phyloP scores from a whole-genome alignment of 2,113 vertebrate species.

The Ancistrus triradiatus region DNA sequence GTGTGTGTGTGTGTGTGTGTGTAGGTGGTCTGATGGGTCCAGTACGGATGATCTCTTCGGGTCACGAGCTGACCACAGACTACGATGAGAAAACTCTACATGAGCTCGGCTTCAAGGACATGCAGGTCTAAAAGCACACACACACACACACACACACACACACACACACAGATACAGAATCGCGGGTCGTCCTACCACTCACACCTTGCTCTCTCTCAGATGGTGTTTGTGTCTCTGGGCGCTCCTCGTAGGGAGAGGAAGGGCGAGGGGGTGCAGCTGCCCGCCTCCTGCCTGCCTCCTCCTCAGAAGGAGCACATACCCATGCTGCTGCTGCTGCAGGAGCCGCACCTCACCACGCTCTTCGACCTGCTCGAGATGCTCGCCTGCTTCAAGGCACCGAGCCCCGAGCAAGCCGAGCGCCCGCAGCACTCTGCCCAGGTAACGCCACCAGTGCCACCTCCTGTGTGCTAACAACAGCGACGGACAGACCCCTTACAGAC shows the following conservation, averaged over 20 bases:
- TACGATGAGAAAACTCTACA: slow-evolving; percentile 98
- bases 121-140: slow-evolving; percentile 81
- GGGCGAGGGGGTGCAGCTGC: slow-evolving; percentile 93
- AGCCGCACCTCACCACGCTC: slow-evolving; percentile 94
- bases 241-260: slow-evolving; percentile 93
- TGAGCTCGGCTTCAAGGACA: slow-evolving; percentile 96
- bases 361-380: slow-evolving; percentile 98
- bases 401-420: slow-evolving; percentile 68
- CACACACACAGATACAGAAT: neutral
- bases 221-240: slow-evolving; percentile 97
- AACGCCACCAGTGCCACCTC: neutral
- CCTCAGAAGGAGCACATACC: slow-evolving; percentile 98
- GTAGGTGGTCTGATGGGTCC: slow-evolving; percentile 96
- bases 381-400: slow-evolving; percentile 93
- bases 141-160: no score
- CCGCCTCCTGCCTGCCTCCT: slow-evolving; percentile 94
- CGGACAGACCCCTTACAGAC: no score
- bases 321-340: slow-evolving; percentile 95
- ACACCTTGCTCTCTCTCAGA: slow-evolving; percentile 61
- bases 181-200: neutral
- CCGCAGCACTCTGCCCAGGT: slow-evolving; percentile 84
- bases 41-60: slow-evolving; percentile 97
- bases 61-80: slow-evolving; percentile 95
- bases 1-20: slow-evolving; percentile 15
- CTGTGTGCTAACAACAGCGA: no score